Base-by-base conservation (phyloP, 2,113 vertebrate species). In the Centropus unirufus region DNA sequence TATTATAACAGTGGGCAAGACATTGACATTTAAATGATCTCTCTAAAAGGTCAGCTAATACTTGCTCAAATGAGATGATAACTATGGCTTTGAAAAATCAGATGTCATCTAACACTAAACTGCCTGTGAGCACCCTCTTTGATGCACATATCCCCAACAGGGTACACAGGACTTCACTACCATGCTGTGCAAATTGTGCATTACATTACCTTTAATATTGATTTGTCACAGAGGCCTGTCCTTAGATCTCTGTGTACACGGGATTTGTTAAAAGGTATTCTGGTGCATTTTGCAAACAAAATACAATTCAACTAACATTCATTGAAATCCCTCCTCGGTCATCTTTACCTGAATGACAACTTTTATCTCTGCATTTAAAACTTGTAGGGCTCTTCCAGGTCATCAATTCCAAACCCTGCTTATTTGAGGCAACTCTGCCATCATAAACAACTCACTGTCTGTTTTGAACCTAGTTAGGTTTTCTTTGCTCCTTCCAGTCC, bases 11-110 rank as follows among this genome's bases (percentile, higher is more conserved):
- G 73, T 79, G 32, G 39, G 47, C 7, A 29, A 67, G 34, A 81
- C 52, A 89, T 0, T 92, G 94, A 59, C 75, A 94, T 92, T 92
- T 70, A 81, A 94, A 94, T 87, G 30, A 90, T 91, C 30, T 83
- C 47, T 81, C 57, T 80, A 77, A 96, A 96, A 96, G 63, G 86
- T 75, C 83, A 91, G 26, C 54, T 46, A 92, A 59, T 36, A 78
- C 36, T 59, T 79, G 52, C 52, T 88, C 46, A 79, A 92, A 92
- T 23, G 72, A 90, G 78, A 79, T 0, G 1, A 81, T 7, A 93
- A 57, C 29, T 69, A 76, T 36, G 30, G 30, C 54, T 92, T 64
- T 64, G 59, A 90, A 93, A 93, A 93, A 87, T 66, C 63, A 84
- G 55, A 58, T 62, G 75, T 39, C 42, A 82, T 40, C 36, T 55